Conservation (phyloP, 1,140 invertebrate genomes). For the Drosophila pseudoananassae region DNA sequence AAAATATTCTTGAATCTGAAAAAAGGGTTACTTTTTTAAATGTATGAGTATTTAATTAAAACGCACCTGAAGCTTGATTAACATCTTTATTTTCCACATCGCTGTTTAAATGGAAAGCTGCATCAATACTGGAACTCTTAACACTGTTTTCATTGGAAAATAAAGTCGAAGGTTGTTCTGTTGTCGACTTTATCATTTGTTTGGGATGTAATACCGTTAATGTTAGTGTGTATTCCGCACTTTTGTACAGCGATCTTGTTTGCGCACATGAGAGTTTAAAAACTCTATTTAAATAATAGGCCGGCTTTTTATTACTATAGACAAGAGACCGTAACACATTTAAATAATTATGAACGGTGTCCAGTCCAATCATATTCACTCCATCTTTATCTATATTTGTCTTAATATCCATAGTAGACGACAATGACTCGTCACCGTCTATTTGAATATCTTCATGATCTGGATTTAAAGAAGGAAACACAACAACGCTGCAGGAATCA, state of each 20-base stretch:
- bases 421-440: slow-evolving; percentile 74
- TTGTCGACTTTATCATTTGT: slow-evolving; percentile 81
- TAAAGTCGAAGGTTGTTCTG: slow-evolving; percentile 20
- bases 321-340: slow-evolving; percentile 93
- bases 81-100: slow-evolving; percentile 11
- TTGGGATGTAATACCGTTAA: slow-evolving; percentile 92
- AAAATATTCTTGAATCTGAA: slow-evolving; percentile 73
- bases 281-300: slow-evolving; percentile 96
- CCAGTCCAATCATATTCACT: slow-evolving; percentile 91
- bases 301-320: slow-evolving; percentile 97
- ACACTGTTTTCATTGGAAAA: slow-evolving; percentile 17
- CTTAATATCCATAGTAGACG: slow-evolving; percentile 80
- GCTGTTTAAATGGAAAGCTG: slow-evolving; percentile 20
- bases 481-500: slow-evolving; percentile 95
- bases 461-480: slow-evolving; percentile 96
- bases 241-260: slow-evolving; percentile 95
- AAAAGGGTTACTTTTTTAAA: background rate
- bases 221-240: slow-evolving; percentile 94
- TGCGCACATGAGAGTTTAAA: slow-evolving; percentile 98
- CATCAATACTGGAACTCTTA: slow-evolving; percentile 27
- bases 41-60: background rate
- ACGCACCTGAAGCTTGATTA: slow-evolving; percentile 42
- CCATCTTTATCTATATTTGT: slow-evolving; percentile 88
- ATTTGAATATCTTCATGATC: slow-evolving; percentile 92
- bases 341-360: slow-evolving; percentile 92